Evolutionary conservation across 2,888 invertebrate species (phyloP), one percentile per base, ranked within the genome.

Genomic region (Euphydryas editha): DNA sequence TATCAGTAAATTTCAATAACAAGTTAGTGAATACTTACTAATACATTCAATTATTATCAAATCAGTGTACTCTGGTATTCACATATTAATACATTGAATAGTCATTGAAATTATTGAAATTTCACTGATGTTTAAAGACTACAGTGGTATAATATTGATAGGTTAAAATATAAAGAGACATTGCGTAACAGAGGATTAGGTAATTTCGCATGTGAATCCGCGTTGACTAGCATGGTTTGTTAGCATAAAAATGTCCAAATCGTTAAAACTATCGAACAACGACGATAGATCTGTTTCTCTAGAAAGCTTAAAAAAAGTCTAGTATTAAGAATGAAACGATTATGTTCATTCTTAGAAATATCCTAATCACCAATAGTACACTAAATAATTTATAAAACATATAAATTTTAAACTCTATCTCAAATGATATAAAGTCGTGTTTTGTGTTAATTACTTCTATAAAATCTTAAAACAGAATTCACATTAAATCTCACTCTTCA

Each of bases 261-360:
- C 54, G 6, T 54, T 10, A 11, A 54, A 36, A 10, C 3, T 30
- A 8, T 30, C 51, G 5, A 0, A n/a, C n/a, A n/a, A 11, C 10
- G 13, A 24, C 15, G 21, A 54, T 30, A 30, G 5, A 54, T 54
- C 17, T 54, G 17, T 36, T 30, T 54, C 54, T 36, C 30, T 11
- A 17, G 36, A 54, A 54, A 54, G 10, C 36, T n/a, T 13, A 24
- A 51, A 17, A 36, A 30, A n/a, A 17, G 30, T 30, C 54, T 54
- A 61, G 55, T 18, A 42, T 54, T 44, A 46, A 62, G 47, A 39
- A 47, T 46, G 36, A 46, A 57, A 54, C 54, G 42, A 10, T 54
- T 44, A n/a, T 57, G 8, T 24, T 24, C 21, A 51, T 62, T 47
- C 62, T 17, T 21, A 62, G 62, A 62, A 57, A 24, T 17, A 62